These are phyloP conservation scores for Sphaerophoria taeniata DNA, from an alignment of 2,888 invertebrate genomes.

Conservation along the genomic window DNA sequence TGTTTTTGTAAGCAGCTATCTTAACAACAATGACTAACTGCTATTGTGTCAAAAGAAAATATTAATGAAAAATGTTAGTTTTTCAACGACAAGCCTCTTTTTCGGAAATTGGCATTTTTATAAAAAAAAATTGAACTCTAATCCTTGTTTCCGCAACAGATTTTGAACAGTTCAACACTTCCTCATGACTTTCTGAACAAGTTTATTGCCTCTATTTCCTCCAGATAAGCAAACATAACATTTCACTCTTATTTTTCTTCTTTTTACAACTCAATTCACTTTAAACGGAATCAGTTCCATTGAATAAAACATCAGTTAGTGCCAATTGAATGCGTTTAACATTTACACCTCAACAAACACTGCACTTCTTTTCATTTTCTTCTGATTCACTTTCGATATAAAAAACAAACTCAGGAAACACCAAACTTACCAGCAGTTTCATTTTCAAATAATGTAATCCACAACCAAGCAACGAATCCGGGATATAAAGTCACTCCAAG, in stretches of 20 bases:
- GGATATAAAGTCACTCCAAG: constrained; percentile 63
- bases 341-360: constrained; percentile 44
- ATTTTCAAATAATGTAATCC: constrained; percentile 76
- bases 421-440: constrained; percentile 81
- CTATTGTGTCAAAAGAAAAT: too few species aligned
- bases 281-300: constrained; percentile 18
- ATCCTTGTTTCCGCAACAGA: too few species aligned
- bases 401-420: constrained; percentile 4
- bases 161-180: too few species aligned
- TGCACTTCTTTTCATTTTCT: neutral
- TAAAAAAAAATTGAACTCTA: too few species aligned
- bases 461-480: constrained; percentile 64
- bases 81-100: too few species aligned
- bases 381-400: constrained; percentile 58
- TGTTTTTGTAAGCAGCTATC: too few species aligned
- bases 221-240: neutral
- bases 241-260: constrained; percentile 26
- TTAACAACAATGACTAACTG: too few species aligned
- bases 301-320: constrained; percentile 19
- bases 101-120: too few species aligned
- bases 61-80: too few species aligned
- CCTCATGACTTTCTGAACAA: neutral
- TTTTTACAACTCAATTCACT: constrained; percentile 5
- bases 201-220: too few species aligned
- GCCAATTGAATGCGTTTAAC: constrained; percentile 36